phyloP scores from a whole-genome alignment of 2,797 vertebrate genomes.

The Acipenser transmontanus region DNA sequence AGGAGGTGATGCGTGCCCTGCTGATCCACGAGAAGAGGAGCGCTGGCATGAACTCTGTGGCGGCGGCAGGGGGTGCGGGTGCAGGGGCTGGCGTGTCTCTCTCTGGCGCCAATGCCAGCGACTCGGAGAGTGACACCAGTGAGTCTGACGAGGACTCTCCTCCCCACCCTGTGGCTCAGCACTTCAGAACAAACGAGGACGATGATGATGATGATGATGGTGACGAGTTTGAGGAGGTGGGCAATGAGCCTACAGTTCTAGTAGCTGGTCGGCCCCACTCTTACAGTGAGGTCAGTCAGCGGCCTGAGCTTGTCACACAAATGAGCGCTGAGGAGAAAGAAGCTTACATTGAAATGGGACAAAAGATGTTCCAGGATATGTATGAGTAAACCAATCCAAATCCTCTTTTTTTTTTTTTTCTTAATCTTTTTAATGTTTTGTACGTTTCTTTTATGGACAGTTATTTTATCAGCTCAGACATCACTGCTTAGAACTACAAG shows the following conservation, averaged over 20 bases:
- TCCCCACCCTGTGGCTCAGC: conserved; percentile 38
- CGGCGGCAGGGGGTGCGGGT: conserved; percentile 23
- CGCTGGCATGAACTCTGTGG: conserved; percentile 37
- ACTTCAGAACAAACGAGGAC: conserved; percentile 30
- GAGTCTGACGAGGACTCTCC: conserved; percentile 87
- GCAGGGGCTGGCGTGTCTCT: conserved; percentile 32
- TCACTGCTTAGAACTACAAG: no score
- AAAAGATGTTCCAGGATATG: conserved; percentile 90
- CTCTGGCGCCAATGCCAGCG: conserved; percentile 57
- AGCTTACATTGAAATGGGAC: conserved; percentile 92
- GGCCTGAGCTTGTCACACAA: conserved; percentile 85
- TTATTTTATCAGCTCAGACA: no score
- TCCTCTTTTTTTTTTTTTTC: background rate
- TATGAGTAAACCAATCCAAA: conserved; percentile 33
- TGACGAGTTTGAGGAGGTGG: conserved; percentile 87
- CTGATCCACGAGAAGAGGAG: conserved; percentile 94
- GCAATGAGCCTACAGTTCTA: conserved; percentile 74
- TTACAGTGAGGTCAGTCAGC: conserved; percentile 88
- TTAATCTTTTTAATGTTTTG: background rate
- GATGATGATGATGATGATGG: conserved; percentile 82
- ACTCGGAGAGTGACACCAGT: conserved; percentile 95
- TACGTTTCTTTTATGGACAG: no score
- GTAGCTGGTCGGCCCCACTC: conserved; percentile 77
- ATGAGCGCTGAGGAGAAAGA: conserved; percentile 94
- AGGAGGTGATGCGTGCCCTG: conserved; percentile 93